These are phyloP conservation scores for Cotesia vestalis DNA, from an alignment of 1,140 invertebrate species.

Conservation along the genomic window DNA sequence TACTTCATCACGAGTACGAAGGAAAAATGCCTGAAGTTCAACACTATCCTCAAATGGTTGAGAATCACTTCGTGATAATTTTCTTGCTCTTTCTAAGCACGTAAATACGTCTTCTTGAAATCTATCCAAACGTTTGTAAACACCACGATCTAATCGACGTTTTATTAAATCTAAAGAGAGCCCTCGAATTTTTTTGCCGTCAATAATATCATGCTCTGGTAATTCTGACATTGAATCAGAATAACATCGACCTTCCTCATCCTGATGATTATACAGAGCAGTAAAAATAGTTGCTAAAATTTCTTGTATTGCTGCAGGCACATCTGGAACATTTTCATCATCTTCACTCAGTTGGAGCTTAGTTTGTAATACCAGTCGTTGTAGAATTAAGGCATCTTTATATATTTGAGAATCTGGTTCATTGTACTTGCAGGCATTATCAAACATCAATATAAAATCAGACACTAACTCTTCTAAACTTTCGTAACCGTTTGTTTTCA, in stretches of 20 bases:
- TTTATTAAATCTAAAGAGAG: slow-evolving; percentile 88
- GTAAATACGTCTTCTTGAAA: slow-evolving; percentile 98
- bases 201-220: slow-evolving; percentile 85
- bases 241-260: slow-evolving; percentile 94
- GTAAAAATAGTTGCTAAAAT: slow-evolving; percentile 92
- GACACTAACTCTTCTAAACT: slow-evolving; percentile 89
- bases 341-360: slow-evolving; percentile 88
- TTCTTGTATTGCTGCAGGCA: slow-evolving; percentile 87
- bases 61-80: slow-evolving; percentile 88
- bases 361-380: slow-evolving; percentile 90
- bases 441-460: slow-evolving; percentile 97
- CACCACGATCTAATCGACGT: slow-evolving; percentile 82
- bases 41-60: slow-evolving; percentile 95
- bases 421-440: slow-evolving; percentile 99
- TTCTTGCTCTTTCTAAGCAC: slow-evolving; percentile 89
- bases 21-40: slow-evolving; percentile 92
- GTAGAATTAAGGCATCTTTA: slow-evolving; percentile 94
- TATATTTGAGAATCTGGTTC: slow-evolving; percentile 99
- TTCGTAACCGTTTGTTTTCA: slow-evolving; percentile 83
- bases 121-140: slow-evolving; percentile 90
- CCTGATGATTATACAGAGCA: slow-evolving; percentile 93
- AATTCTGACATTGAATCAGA: slow-evolving; percentile 95
- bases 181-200: slow-evolving; percentile 77
- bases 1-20: slow-evolving; percentile 78
- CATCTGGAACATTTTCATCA: slow-evolving; percentile 88